A percentile compares a stretch with the other conserved stretches of the same genome.
phyloP scores from a whole-genome alignment of 2,113 vertebrate genomes.

The Semicossyphus pulcher region DNA sequence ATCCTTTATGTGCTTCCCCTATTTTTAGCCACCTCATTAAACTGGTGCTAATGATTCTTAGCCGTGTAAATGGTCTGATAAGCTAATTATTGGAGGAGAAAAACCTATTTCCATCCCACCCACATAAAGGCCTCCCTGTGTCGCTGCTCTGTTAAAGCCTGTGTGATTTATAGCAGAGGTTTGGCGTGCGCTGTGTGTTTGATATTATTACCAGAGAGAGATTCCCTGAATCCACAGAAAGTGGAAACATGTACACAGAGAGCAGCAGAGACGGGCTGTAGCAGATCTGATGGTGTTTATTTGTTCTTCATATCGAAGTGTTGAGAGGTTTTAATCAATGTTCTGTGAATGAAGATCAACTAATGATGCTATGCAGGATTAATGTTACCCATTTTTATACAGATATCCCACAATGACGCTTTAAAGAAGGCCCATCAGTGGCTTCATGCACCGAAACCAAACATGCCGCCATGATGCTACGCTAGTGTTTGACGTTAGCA shows the following conservation, averaged over 20 bases:
- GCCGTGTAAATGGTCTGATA: conserved; percentile 72
- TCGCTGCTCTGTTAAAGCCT: neutral
- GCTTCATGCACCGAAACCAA: too few species aligned
- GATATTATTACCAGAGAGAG: conserved; percentile 28
- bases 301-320: too few species aligned
- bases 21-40: conserved; percentile 72
- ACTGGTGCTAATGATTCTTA: conserved; percentile 62
- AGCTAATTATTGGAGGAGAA: conserved; percentile 67
- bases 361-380: too few species aligned
- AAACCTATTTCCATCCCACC: conserved; percentile 54
- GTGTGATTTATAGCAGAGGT: conserved; percentile 36
- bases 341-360: too few species aligned
- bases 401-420: too few species aligned
- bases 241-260: conserved; percentile 28
- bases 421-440: too few species aligned
- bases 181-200: conserved; percentile 4
- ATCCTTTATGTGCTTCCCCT: conserved; percentile 55
- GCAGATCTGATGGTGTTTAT: too few species aligned
- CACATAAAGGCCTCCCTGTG: conserved; percentile 21
- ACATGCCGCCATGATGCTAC: too few species aligned
- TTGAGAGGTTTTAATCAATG: too few species aligned
- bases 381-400: too few species aligned
- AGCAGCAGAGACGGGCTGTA: conserved; percentile 14
- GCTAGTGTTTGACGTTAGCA: too few species aligned
- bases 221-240: conserved; percentile 3